Evolutionary conservation across 2,113 vertebrate genomes (phyloP).

Genomic region (Dasyprocta punctata): DNA sequence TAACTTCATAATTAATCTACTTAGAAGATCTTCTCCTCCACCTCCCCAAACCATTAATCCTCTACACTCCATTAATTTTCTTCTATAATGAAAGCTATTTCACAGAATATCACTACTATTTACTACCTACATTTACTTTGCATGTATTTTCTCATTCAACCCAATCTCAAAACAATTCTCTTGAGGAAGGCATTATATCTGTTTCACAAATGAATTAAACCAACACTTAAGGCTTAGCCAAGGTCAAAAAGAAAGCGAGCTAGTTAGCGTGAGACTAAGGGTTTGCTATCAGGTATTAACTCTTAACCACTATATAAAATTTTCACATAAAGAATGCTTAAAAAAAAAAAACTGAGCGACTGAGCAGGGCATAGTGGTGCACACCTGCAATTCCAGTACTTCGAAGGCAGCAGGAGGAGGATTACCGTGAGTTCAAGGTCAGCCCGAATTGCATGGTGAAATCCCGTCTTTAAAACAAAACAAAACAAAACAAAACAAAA

Average conservation of each 20-base stretch:
- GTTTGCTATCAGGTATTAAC: not conserved
- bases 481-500: not conserved
- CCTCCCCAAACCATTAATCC: not conserved
- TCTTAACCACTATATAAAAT: not conserved
- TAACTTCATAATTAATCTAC: constrained; percentile 15
- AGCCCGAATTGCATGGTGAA: no score
- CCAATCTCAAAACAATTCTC: not conserved
- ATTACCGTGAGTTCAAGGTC: no score
- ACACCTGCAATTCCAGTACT: not conserved
- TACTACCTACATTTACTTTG: not conserved
- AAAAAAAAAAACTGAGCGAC: not conserved
- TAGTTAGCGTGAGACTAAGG: not conserved
- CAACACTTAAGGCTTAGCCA: not conserved
- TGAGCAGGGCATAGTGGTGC: not conserved
- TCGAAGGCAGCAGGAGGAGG: no score
- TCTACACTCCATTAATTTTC: not conserved
- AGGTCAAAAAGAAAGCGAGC: not conserved
- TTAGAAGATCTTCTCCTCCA: not conserved
- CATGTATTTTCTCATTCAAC: not conserved
- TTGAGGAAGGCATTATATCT: not conserved
- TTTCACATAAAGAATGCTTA: not conserved
- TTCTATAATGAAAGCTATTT: not conserved
- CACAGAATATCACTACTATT: constrained; percentile 1
- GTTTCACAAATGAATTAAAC: constrained; percentile 14
- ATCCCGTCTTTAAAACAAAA: no score